phyloP scores from a whole-genome alignment of 2,888 invertebrate species.

The Willowsia nigromaculata region DNA sequence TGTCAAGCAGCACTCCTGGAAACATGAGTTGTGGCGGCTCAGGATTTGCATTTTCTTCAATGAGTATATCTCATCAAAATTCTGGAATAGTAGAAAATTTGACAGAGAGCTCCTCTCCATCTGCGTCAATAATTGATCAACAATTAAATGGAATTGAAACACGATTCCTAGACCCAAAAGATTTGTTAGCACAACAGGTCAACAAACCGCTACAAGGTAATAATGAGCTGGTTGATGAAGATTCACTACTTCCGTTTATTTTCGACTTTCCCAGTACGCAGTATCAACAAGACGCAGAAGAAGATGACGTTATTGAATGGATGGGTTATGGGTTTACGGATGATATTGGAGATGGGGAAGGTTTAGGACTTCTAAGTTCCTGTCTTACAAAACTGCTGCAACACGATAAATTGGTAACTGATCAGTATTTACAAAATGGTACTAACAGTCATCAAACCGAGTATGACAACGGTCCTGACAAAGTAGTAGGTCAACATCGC shows the following conservation, averaged over 20 bases:
- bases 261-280: background rate
- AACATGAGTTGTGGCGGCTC: constrained; percentile 5
- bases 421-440: background rate
- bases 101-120: background rate
- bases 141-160: constrained; percentile 37
- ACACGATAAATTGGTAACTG: background rate
- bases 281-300: background rate
- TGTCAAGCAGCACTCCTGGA: background rate
- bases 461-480: background rate
- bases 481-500: constrained; percentile 32
- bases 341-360: constrained; percentile 17
- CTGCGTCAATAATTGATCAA: background rate
- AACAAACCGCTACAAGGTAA: background rate
- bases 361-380: constrained; percentile 3
- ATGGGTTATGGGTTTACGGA: constrained; percentile 16
- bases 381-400: background rate
- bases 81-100: background rate
- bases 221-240: background rate
- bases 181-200: background rate
- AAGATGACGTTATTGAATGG: constrained; percentile 30
- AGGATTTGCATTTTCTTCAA: constrained; percentile 14
- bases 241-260: constrained; percentile 5
- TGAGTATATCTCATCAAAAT: constrained; percentile 41
- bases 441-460: background rate
- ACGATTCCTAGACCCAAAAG: constrained; percentile 65